Evolutionary conservation across 2,888 invertebrate species (phyloP).

Genomic region (Lathronympha strigana): DNA sequence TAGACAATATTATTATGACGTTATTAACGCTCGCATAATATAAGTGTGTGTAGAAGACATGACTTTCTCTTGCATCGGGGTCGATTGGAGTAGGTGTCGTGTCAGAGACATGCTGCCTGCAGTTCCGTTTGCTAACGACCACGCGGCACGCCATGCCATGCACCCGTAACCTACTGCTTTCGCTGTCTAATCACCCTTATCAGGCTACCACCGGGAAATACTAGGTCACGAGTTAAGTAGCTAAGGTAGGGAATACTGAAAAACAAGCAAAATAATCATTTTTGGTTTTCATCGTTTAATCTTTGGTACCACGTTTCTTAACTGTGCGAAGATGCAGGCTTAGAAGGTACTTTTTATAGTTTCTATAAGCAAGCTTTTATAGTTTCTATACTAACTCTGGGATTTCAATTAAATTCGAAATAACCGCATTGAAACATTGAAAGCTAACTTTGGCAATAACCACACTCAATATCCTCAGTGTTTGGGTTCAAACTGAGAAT

Average conservation of each 20-base stretch:
- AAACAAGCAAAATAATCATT: no score
- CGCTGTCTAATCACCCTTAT: slow-evolving; percentile 12
- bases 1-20: no score
- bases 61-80: neutral
- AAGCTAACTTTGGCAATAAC: neutral
- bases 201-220: neutral
- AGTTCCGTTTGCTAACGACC: slow-evolving; percentile 22
- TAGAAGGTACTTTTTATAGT: no score
- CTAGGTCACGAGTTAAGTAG: slow-evolving; percentile 12
- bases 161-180: slow-evolving; percentile 18
- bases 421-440: neutral
- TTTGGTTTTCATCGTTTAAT: no score
- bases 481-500: neutral
- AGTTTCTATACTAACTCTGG: no score
- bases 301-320: no score
- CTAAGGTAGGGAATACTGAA: no score
- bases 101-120: slow-evolving; percentile 12
- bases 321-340: no score
- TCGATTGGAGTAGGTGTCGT: neutral
- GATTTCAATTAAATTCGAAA: no score
- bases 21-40: no score
- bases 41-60: no score
- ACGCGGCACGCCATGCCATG: slow-evolving; percentile 5
- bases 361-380: no score
- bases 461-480: neutral